Conservation (phyloP, 2,113 vertebrate genomes). For the Scartelaos histophorus region DNA sequence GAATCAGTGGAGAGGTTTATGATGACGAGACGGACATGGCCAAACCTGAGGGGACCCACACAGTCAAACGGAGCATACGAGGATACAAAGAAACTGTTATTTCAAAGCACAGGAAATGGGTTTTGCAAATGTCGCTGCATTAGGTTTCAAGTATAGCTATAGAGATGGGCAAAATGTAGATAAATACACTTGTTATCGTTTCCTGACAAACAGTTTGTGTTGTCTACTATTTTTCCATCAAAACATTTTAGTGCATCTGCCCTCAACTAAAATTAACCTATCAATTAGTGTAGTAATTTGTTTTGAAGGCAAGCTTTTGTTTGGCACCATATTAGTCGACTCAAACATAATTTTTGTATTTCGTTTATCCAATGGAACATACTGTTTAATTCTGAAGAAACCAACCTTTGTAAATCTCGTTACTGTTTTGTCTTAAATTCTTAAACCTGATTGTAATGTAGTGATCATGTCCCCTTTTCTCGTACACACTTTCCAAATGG, state of each 20-base stretch:
- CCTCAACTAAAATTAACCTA: not conserved
- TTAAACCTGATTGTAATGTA: not conserved
- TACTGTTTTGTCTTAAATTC: not conserved
- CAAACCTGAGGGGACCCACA: not conserved
- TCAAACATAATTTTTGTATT: not conserved
- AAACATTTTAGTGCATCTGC: not conserved
- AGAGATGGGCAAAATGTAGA: not conserved
- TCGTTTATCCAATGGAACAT: not conserved
- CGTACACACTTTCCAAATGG: not conserved
- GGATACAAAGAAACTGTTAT: constrained; percentile 8
- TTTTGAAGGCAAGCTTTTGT: not conserved
- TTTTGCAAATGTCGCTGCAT: not conserved
- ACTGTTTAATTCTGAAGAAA: not conserved
- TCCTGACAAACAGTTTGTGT: not conserved
- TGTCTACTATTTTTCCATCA: not conserved
- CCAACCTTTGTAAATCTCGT: not conserved
- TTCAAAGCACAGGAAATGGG: not conserved
- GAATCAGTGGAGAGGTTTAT: constrained; percentile 38
- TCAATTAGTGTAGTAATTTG: not conserved
- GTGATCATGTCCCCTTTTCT: not conserved
- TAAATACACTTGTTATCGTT: not conserved
- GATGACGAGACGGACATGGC: constrained; percentile 17
- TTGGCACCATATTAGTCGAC: not conserved
- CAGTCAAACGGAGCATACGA: too few species aligned
- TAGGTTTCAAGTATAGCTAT: not conserved